Evolutionary conservation across 2,888 invertebrate genomes (phyloP).

Genomic region (Tipula helvola): DNA sequence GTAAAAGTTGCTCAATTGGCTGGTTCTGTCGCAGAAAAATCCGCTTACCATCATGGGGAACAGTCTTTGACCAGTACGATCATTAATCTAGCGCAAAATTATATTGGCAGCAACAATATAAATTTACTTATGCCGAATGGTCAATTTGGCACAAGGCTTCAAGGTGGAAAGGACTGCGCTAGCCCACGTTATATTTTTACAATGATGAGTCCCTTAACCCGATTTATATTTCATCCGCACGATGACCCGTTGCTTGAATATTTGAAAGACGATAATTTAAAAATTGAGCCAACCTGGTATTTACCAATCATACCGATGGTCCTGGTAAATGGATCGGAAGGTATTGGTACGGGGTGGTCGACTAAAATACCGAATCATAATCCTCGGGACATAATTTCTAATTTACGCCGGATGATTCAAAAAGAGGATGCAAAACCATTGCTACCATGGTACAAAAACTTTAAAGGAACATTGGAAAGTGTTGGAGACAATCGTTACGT

Average conservation of each 20-base stretch:
- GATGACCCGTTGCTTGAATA: conserved; percentile 82
- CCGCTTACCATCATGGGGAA: conserved; percentile 98
- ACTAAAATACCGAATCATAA: conserved; percentile 95
- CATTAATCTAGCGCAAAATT: conserved; percentile 95
- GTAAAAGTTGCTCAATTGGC: conserved; percentile 96
- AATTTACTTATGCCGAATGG: conserved; percentile 90
- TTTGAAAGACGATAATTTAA: conserved; percentile 87
- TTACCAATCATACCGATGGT: conserved; percentile 94
- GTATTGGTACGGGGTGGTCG: conserved; percentile 98
- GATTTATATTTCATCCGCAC: conserved; percentile 72
- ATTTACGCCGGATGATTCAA: conserved; percentile 67
- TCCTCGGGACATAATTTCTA: conserved; percentile 77
- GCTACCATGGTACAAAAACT: conserved; percentile 89
- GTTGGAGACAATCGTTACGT: conserved; percentile 62
- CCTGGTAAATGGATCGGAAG: conserved; percentile 93
- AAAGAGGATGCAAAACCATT: conserved; percentile 66
- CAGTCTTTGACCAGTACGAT: conserved; percentile 88
- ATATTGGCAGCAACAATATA: conserved; percentile 95
- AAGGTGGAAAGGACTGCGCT: conserved; percentile 94
- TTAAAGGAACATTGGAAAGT: conserved; percentile 65
- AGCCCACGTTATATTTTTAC: conserved; percentile 99
- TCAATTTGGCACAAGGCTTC: conserved; percentile 87
- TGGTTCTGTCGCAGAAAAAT: conserved; percentile 93
- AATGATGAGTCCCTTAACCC: conserved; percentile 67
- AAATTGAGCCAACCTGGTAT: conserved; percentile 91